phyloP scores from a whole-genome alignment of 1,140 invertebrate genomes.

The Paraescarpia echinospica region DNA sequence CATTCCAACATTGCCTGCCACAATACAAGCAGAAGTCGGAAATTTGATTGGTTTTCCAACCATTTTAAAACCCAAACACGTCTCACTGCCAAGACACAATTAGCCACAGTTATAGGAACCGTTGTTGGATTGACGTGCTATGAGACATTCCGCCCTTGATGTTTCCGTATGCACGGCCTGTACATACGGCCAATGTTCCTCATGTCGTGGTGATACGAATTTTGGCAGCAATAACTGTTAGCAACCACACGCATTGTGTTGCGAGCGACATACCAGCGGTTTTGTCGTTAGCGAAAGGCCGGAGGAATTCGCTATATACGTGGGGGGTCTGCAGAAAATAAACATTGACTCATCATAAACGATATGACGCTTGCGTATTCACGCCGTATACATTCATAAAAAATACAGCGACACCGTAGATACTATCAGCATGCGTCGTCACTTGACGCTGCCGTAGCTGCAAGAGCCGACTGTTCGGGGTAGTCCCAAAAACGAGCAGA shows the following conservation, averaged over 20 bases:
- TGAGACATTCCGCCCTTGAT: not conserved
- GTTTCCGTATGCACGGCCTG: not conserved
- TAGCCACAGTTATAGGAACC: not conserved
- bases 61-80: not conserved
- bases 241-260: not conserved
- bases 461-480: not conserved
- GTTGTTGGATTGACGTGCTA: not conserved
- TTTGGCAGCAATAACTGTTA: not conserved
- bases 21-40: too few relatives aligned
- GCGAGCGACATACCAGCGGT: not conserved
- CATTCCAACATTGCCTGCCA: too few relatives aligned
- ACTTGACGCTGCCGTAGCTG: not conserved
- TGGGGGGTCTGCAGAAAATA: not conserved
- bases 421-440: not conserved
- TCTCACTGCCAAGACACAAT: not conserved
- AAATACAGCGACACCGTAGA: not conserved
- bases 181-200: not conserved
- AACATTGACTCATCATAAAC: not conserved
- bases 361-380: not conserved
- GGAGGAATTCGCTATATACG: not conserved
- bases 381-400: not conserved
- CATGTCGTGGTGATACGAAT: not conserved
- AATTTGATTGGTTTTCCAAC: not conserved
- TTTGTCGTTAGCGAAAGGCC: not conserved
- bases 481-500: not conserved